These are phyloP conservation scores for Hydrotaea cyrtoneurina DNA, from an alignment of 2,888 invertebrate species.

Conservation along the genomic window DNA sequence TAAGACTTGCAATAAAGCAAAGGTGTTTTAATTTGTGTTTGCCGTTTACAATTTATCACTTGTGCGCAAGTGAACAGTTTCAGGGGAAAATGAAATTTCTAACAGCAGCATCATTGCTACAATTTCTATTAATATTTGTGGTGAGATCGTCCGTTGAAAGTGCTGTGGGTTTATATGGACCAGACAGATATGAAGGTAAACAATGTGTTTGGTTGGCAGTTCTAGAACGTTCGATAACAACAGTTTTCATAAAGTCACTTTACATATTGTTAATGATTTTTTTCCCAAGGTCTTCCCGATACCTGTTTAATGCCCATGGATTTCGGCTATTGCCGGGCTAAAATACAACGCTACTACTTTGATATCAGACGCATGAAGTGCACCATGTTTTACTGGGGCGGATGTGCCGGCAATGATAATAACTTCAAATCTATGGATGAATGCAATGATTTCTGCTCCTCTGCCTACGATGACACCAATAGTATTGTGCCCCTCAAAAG, in stretches of 20 bases:
- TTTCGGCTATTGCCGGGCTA: conserved; percentile 88
- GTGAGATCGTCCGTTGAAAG: conserved; percentile 44
- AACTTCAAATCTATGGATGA: conserved; percentile 86
- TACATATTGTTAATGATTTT: neutral
- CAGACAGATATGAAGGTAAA: conserved; percentile 70
- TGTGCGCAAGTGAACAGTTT: conserved; percentile 43
- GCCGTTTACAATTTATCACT: conserved; percentile 19
- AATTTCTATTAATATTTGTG: conserved; percentile 52
- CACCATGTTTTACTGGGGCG: conserved; percentile 87
- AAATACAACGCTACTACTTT: conserved; percentile 89
- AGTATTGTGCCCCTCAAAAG: conserved; percentile 42
- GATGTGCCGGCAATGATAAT: conserved; percentile 88
- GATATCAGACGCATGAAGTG: conserved; percentile 83
- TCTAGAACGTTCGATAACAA: neutral
- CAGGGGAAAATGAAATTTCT: conserved; percentile 48
- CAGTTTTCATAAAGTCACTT: neutral
- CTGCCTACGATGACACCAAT: conserved; percentile 61
- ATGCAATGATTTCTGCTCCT: conserved; percentile 79
- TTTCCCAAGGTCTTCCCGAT: conserved; percentile 78
- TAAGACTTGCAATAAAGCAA: conserved; percentile 40
- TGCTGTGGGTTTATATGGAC: conserved; percentile 68
- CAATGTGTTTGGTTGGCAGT: neutral
- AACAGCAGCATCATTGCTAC: conserved; percentile 43
- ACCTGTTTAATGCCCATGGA: conserved; percentile 86
- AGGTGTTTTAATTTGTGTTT: conserved; percentile 20